Conservation (phyloP, 2,888 invertebrate genomes). For the Leistus spinibarbis region DNA sequence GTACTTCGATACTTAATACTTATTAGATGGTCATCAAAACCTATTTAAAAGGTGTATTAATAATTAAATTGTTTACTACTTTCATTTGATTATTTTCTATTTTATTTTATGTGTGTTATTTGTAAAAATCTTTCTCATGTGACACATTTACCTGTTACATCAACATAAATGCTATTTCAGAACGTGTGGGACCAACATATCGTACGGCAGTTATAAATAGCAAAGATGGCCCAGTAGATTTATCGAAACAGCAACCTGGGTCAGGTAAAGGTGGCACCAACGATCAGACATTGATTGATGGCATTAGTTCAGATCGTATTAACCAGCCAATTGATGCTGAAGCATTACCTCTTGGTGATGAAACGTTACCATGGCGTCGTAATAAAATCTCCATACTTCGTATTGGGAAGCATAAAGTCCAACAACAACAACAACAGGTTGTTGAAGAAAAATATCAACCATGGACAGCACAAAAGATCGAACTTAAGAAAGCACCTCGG, state of each 20-base stretch:
- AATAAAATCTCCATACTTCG: conserved; percentile 8
- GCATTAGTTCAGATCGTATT: conserved; percentile 48
- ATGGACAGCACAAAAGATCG: conserved; percentile 70
- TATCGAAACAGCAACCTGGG: conserved; percentile 47
- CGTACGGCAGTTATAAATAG: conserved; percentile 56
- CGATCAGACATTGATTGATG: conserved; percentile 48
- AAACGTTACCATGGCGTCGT: conserved; percentile 62
- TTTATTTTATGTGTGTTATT: neutral
- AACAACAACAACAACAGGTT: conserved; percentile 53
- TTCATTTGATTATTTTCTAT: neutral
- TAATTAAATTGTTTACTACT: neutral
- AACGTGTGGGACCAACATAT: conserved; percentile 59
- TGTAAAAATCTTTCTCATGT: neutral
- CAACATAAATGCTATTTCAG: conserved; percentile 53
- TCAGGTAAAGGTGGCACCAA: conserved; percentile 54
- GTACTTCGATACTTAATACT: no score
- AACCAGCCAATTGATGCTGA: conserved; percentile 54
- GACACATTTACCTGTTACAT: neutral
- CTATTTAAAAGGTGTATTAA: no score
- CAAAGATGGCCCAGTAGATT: conserved; percentile 49
- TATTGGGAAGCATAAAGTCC: conserved; percentile 54
- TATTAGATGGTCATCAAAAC: no score
- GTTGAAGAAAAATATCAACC: conserved; percentile 55
- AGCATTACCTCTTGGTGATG: conserved; percentile 61
- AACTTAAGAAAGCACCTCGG: conserved; percentile 59